Percentiles rank a stretch among this genome's conserved stretches.
Evolutionary conservation across 2,797 vertebrate genomes (phyloP).

Genomic region (Pseudomugil gertrudae): DNA sequence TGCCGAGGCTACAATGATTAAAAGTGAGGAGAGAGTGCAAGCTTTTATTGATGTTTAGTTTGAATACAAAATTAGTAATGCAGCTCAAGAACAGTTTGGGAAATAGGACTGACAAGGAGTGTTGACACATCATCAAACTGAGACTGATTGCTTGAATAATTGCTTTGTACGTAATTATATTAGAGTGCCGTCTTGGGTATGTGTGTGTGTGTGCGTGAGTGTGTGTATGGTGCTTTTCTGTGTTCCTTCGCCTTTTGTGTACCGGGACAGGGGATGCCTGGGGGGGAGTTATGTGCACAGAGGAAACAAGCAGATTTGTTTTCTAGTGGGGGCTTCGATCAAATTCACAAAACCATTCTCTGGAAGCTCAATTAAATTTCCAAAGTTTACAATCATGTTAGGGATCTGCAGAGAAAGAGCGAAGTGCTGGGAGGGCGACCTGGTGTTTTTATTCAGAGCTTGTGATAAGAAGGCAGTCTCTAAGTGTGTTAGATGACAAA

Average conservation of each 20-base stretch:
- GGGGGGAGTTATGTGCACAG: slow-evolving; percentile 27
- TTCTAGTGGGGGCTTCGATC: slow-evolving; percentile 64
- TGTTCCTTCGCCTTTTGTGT: slow-evolving; percentile 35
- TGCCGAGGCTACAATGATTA: slow-evolving; percentile 56
- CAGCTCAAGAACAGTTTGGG: slow-evolving; percentile 72
- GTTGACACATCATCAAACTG: slow-evolving; percentile 80
- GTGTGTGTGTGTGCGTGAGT: slow-evolving; percentile 55
- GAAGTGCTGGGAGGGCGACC: slow-evolving; percentile 63
- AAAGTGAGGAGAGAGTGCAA: slow-evolving; percentile 55
- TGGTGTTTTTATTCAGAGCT: slow-evolving; percentile 68
- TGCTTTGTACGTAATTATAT: slow-evolving; percentile 80
- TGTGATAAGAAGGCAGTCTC: slow-evolving; percentile 72
- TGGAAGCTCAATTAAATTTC: slow-evolving; percentile 73
- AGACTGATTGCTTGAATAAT: slow-evolving; percentile 82
- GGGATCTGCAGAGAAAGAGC: slow-evolving; percentile 57
- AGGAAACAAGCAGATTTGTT: slow-evolving; percentile 59
- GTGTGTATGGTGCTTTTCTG: slow-evolving; percentile 51
- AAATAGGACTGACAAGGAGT: slow-evolving; percentile 74
- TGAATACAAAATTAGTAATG: slow-evolving; percentile 70
- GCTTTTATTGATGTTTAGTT: slow-evolving; percentile 58
- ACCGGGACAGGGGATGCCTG: slow-evolving; percentile 24
- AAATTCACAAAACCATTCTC: slow-evolving; percentile 70
- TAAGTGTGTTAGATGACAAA: slow-evolving; percentile 82
- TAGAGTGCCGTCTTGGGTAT: slow-evolving; percentile 68
- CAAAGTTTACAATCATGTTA: slow-evolving; percentile 79